Percentiles rank a stretch among this genome's conserved stretches.
Evolutionary conservation across 2,888 invertebrate species (phyloP).

Genomic region (Piscicola geometra): DNA sequence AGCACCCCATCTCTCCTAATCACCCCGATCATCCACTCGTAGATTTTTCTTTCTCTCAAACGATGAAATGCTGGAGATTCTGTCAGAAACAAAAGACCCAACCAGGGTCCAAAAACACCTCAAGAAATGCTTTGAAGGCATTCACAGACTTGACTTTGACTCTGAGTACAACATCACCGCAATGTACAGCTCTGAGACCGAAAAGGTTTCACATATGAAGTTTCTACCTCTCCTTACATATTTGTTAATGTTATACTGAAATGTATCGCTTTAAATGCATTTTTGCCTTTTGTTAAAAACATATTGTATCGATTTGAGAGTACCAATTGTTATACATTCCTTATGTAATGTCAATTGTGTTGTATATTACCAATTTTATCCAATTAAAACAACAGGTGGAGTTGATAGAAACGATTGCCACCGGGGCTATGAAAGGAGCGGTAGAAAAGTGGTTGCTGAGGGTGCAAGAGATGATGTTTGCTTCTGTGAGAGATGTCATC

Average conservation of each 20-base stretch:
- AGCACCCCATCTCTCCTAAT: neutral
- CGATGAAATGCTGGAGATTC: constrained; percentile 57
- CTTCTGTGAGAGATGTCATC: constrained; percentile 66
- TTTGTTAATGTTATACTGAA: too few relatives aligned
- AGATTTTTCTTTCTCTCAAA: constrained; percentile 57
- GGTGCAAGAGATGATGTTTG: constrained; percentile 76
- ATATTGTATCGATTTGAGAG: too few relatives aligned
- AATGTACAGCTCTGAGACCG: constrained; percentile 76
- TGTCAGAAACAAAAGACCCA: constrained; percentile 57
- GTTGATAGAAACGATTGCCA: constrained; percentile 72
- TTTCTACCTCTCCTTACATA: too few relatives aligned
- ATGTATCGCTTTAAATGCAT: too few relatives aligned
- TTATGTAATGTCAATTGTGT: too few relatives aligned
- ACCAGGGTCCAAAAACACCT: constrained; percentile 56
- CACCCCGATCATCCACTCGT: constrained; percentile 16
- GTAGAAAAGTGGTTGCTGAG: constrained; percentile 80
- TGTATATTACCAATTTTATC: too few relatives aligned
- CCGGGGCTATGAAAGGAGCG: constrained; percentile 70
- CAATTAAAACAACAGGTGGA: constrained; percentile 27
- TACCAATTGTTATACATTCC: too few relatives aligned
- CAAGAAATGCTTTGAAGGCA: constrained; percentile 62
- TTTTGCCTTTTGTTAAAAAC: too few relatives aligned
- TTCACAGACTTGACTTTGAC: constrained; percentile 81
- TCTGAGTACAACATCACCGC: constrained; percentile 79
- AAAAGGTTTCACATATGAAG: too few relatives aligned